These are phyloP conservation scores for Scolanthus callimorphus DNA, from an alignment of 92 coral and sea anemone genomes.

Conservation along the genomic window DNA sequence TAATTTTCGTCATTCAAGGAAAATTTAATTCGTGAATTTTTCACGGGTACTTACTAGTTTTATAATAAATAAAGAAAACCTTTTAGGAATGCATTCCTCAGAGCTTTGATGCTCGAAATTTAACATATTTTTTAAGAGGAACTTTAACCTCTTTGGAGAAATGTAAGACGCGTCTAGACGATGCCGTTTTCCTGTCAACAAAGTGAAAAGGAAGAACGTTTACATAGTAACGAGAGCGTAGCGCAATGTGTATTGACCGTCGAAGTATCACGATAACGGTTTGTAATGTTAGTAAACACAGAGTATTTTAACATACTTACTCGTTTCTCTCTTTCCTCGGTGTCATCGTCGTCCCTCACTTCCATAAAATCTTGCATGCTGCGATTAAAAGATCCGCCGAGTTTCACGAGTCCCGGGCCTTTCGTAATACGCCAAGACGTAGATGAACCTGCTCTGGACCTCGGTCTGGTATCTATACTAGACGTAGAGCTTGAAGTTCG, in stretches of 20 bases:
- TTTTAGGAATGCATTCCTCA: no score
- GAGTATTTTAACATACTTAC: not conserved
- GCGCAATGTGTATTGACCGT: no score
- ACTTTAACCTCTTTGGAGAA: not conserved
- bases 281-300: not conserved
- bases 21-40: no score
- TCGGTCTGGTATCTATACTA: not conserved
- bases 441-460: not conserved
- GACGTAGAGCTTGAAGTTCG: not conserved
- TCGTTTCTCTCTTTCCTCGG: slow-evolving; percentile 6
- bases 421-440: not conserved
- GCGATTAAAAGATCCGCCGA: not conserved
- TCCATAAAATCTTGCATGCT: slow-evolving; percentile 5
- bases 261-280: not conserved
- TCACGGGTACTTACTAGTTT: no score
- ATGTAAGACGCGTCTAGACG: not conserved
- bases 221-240: no score
- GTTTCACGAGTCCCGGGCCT: not conserved
- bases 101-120: no score
- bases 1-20: no score
- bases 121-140: no score
- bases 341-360: slow-evolving; percentile 14
- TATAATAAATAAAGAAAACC: no score
- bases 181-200: not conserved
- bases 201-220: no score